Percentiles rank a stretch among this genome's conserved stretches.
phyloP scores from a whole-genome alignment of 2,113 vertebrate species.

The Crocuta crocuta region DNA sequence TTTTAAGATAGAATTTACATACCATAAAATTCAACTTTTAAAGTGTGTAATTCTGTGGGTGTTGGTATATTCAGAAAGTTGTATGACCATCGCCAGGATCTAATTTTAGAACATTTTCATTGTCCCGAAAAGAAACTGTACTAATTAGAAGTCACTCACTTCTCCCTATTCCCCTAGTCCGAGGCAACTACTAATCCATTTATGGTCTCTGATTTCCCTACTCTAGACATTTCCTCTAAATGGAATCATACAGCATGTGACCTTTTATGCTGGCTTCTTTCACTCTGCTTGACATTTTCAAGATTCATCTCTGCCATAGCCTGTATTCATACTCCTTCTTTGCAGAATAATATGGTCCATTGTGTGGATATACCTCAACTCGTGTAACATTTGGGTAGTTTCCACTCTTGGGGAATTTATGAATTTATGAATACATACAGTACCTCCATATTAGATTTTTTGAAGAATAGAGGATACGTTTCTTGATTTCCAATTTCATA shows the following conservation, averaged over 20 bases:
- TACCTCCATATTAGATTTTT: neutral
- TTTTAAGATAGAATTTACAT: neutral
- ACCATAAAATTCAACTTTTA: neutral
- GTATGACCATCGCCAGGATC: neutral
- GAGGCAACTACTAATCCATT: neutral
- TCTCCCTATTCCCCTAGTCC: neutral
- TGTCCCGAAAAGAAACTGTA: neutral
- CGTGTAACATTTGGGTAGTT: neutral
- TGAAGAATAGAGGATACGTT: neutral
- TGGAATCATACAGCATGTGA: neutral
- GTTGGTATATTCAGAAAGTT: neutral
- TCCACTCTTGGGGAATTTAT: no score
- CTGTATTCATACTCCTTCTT: neutral
- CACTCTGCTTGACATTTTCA: neutral
- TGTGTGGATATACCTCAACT: no score
- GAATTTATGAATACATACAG: neutral
- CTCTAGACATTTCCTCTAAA: neutral
- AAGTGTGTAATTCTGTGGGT: neutral
- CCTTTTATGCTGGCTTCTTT: neutral
- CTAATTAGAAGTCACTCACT: neutral
- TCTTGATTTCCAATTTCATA: conserved; percentile 16
- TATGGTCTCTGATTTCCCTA: neutral
- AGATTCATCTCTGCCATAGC: neutral
- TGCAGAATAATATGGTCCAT: neutral
- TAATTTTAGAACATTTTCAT: neutral